Conservation (phyloP, 2,113 vertebrate species). For the Erythrocercus mccallii region DNA sequence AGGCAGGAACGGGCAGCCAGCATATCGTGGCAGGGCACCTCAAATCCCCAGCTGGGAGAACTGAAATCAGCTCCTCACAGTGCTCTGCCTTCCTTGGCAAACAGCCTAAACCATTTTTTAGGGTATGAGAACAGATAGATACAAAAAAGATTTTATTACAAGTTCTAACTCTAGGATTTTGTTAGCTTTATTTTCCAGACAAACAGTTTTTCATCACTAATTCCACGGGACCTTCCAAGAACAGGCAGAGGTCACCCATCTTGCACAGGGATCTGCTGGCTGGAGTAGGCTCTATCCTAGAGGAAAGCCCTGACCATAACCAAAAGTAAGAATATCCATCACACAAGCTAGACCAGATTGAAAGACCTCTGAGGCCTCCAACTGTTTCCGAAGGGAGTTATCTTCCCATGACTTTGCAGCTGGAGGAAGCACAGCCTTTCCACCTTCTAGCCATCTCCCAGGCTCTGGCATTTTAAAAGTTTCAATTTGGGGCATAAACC, state of each 20-base stretch:
- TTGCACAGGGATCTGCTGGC: background rate
- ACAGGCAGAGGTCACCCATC: accelerated
- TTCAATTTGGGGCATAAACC: background rate
- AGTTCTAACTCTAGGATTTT: background rate
- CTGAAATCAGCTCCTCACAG: background rate
- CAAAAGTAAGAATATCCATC: background rate
- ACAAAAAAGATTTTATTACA: background rate
- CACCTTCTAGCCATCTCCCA: background rate
- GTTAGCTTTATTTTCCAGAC: background rate
- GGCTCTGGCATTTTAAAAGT: background rate
- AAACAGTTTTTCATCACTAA: background rate
- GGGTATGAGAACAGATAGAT: background rate
- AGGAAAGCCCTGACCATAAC: background rate
- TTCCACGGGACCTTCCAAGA: background rate
- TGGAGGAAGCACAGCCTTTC: background rate
- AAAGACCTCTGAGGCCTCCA: background rate
- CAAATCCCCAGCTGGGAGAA: background rate
- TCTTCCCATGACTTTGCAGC: background rate
- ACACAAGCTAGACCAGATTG: background rate
- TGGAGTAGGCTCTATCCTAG: background rate
- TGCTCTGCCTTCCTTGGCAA: background rate
- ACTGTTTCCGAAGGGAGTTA: background rate
- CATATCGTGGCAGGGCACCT: background rate
- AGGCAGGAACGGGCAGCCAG: background rate
- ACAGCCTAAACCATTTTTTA: background rate